Percentiles rank a stretch among this genome's conserved stretches.
Evolutionary conservation across 2,113 vertebrate species (phyloP).

Genomic region (Zeus faber): DNA sequence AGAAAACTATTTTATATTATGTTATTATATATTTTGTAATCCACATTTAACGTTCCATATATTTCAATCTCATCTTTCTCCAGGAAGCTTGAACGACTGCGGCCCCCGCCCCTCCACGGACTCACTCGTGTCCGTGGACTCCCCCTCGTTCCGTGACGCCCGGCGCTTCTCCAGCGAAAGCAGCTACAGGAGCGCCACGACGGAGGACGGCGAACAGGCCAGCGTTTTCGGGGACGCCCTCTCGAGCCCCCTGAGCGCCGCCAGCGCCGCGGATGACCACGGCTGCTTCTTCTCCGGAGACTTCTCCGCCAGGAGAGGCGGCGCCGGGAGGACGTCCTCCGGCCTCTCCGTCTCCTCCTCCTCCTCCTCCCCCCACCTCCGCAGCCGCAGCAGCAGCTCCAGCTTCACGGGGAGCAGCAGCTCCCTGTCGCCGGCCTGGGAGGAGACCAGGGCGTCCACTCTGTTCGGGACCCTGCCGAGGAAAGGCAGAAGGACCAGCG

Average conservation of each 20-base stretch:
- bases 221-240: slow-evolving; percentile 78
- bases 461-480: slow-evolving; percentile 89
- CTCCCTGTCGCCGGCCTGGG: slow-evolving; percentile 83
- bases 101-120: slow-evolving; percentile 51
- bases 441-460: slow-evolving; percentile 57
- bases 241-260: slow-evolving; percentile 71
- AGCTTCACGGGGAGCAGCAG: slow-evolving; percentile 78
- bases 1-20: too few relatives aligned
- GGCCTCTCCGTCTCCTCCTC: slow-evolving; percentile 77
- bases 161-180: slow-evolving; percentile 84
- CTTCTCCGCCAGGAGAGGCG: slow-evolving; percentile 28
- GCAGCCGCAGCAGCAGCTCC: slow-evolving; percentile 77
- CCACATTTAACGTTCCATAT: neutral
- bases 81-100: slow-evolving; percentile 73
- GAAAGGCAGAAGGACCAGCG: slow-evolving; percentile 75
- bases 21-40: too few relatives aligned
- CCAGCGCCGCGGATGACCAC: slow-evolving; percentile 73
- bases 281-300: slow-evolving; percentile 76
- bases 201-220: slow-evolving; percentile 79
- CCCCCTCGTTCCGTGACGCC: slow-evolving; percentile 28
- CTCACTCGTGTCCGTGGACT: slow-evolving; percentile 41
- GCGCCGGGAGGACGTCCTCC: slow-evolving; percentile 27
- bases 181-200: slow-evolving; percentile 84
- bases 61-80: neutral
- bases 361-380: slow-evolving; percentile 62